Conservation (phyloP, 2,888 invertebrate genomes). For the Lithodes maja region DNA sequence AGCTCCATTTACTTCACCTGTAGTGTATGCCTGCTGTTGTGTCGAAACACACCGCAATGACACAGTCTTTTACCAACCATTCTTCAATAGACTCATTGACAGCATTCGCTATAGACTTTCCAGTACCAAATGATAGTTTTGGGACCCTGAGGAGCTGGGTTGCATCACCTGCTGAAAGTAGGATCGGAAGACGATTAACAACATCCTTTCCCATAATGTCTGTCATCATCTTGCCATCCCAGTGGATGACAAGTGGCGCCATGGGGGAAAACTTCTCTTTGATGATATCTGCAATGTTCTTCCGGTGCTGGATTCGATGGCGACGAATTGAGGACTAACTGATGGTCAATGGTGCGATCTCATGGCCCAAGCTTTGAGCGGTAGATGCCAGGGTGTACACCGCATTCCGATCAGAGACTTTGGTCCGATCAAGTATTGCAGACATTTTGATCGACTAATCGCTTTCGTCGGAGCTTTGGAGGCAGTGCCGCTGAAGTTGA, state of each 20-base stretch:
- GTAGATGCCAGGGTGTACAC: constrained; percentile 12
- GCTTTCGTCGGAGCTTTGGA: constrained; percentile 11
- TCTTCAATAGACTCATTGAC: neutral
- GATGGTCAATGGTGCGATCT: constrained; percentile 15
- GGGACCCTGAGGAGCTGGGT: constrained; percentile 4
- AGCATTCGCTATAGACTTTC: constrained; percentile 6
- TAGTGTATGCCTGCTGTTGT: neutral
- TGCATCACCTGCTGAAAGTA: constrained; percentile 8
- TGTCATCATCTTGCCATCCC: constrained; percentile 14
- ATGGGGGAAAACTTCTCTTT: constrained; percentile 1
- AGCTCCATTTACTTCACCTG: constrained; percentile 3
- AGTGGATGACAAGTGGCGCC: constrained; percentile 11
- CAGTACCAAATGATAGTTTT: neutral
- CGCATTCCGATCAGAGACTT: neutral
- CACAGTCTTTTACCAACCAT: constrained; percentile 3
- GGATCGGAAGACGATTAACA: neutral
- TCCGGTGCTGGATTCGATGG: constrained; percentile 9
- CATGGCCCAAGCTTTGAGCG: constrained; percentile 20
- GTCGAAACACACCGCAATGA: constrained; percentile 21
- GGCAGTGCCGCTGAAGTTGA: constrained; percentile 22
- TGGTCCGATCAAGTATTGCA: constrained; percentile 19
- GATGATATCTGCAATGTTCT: constrained; percentile 4
- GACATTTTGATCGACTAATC: neutral
- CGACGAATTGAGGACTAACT: constrained; percentile 5
- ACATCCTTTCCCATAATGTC: neutral